Evolutionary conservation across 1,140 invertebrate genomes (phyloP), one percentile per base, ranked within the genome.

Genomic region (Drosophila sproati): DNA sequence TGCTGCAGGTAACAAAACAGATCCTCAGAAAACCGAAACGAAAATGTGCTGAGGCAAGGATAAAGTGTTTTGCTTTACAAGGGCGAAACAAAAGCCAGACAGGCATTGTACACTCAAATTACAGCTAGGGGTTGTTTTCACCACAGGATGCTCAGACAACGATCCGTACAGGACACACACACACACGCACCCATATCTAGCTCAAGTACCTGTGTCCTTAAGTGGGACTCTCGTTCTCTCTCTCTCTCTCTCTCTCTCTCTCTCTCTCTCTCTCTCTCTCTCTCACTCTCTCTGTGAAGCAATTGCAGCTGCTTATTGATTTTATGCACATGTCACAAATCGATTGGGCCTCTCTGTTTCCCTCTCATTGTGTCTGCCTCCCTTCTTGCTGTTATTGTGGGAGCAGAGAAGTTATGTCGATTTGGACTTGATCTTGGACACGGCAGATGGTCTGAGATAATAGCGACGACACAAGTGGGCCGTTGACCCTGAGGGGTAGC

Each of bases 381-480:
- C 5, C 7, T 64, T 3, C 35, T 20, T 32, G 60, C 61, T 74
- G 60, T 52, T 35, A 54, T 64, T 70, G 63, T 69, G 63, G 77
- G 71, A 75, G 72, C 60, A 35, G 57, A 35, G 57, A 32, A 48
- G 32, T 37, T 60, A 60, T 60, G 57, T 64, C 70, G 48, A 56
- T 55, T 56, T 57, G 59, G 31, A 31, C 50, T 37, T 66, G 51
- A 69, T 69, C 57, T 52, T 35, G 41, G 3, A 66, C 20, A 75
- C 59, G 67, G 82, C 82, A 86, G 82, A 87, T 87, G 82, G 63
- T 63, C 76, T 55, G 29, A 73, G 78, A 76, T 87, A 87, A 86
- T 87, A 82, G 73, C 81, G 63, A 57, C 63, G 70, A 77, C 61
- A 68, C 60, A 61, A 77, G 75, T 76, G 82, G 82, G 77, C 45